Evolutionary conservation across 2,113 vertebrate genomes (phyloP).

Genomic region (Isichthys henryi): DNA sequence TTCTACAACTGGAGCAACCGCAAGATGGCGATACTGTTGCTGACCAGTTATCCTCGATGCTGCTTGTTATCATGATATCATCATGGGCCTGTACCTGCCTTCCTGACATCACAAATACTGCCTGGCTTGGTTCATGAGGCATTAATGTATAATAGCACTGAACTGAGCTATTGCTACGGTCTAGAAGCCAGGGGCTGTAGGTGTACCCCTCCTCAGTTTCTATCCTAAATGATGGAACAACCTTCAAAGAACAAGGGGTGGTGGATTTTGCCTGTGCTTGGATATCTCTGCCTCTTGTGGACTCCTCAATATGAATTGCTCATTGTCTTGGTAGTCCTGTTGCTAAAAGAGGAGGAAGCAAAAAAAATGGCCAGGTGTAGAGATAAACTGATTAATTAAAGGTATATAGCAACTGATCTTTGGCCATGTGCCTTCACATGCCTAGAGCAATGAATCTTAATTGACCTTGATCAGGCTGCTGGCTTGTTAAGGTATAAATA

Average conservation of each 20-base stretch:
- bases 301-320: background rate
- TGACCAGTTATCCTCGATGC: background rate
- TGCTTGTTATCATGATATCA: background rate
- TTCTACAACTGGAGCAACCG: background rate
- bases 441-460: background rate
- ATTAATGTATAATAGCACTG: background rate
- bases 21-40: background rate
- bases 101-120: background rate
- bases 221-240: background rate
- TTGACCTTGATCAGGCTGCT: background rate
- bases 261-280: background rate
- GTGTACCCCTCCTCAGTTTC: background rate
- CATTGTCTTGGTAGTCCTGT: background rate
- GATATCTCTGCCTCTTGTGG: background rate
- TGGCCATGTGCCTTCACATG: background rate
- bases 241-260: background rate
- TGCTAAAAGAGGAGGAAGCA: background rate
- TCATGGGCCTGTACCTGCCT: background rate
- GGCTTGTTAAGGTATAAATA: background rate
- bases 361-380: background rate
- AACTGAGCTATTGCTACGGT: background rate
- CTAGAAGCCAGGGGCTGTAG: background rate
- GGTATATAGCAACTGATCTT: background rate
- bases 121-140: background rate
- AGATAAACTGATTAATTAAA: background rate